A percentile compares a stretch with the other conserved stretches of the same genome.
Evolutionary conservation across 1,140 invertebrate genomes (phyloP).

Genomic region (Spodoptera litura): DNA sequence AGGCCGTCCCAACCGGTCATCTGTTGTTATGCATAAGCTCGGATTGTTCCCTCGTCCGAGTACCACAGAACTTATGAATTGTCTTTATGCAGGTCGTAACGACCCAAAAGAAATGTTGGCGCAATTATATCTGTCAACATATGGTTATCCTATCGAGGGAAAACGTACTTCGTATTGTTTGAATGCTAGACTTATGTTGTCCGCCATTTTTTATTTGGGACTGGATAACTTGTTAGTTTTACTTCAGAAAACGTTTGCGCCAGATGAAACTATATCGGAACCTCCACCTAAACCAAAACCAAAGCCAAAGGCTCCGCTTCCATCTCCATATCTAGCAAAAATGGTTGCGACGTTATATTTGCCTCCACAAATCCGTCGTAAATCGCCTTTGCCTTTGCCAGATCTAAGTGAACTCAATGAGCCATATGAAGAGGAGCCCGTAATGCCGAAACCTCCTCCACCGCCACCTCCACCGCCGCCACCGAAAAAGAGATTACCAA

Average conservation of each 20-base stretch:
- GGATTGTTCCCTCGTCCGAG: conserved; percentile 72
- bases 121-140: conserved; percentile 67
- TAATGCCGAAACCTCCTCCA: conserved; percentile 64
- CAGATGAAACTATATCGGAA: conserved; percentile 44
- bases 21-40: conserved; percentile 62
- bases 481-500: conserved; percentile 69
- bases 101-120: conserved; percentile 77
- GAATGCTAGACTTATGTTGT: conserved; percentile 74
- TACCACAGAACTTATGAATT: conserved; percentile 68
- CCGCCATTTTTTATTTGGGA: conserved; percentile 75
- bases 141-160: conserved; percentile 69
- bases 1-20: conserved; percentile 67
- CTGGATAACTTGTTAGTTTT: conserved; percentile 65
- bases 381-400: conserved; percentile 67
- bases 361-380: conserved; percentile 59
- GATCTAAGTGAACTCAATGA: conserved; percentile 73
- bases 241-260: conserved; percentile 66
- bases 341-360: conserved; percentile 67
- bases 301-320: conserved; percentile 48
- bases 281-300: conserved; percentile 42
- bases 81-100: conserved; percentile 67
- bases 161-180: conserved; percentile 66
- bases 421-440: conserved; percentile 71
- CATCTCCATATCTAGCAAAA: conserved; percentile 75
- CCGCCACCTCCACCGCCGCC: conserved; percentile 70